These are phyloP conservation scores for Neoarius graeffei DNA, from an alignment of 2,113 vertebrate species.

Conservation along the genomic window DNA sequence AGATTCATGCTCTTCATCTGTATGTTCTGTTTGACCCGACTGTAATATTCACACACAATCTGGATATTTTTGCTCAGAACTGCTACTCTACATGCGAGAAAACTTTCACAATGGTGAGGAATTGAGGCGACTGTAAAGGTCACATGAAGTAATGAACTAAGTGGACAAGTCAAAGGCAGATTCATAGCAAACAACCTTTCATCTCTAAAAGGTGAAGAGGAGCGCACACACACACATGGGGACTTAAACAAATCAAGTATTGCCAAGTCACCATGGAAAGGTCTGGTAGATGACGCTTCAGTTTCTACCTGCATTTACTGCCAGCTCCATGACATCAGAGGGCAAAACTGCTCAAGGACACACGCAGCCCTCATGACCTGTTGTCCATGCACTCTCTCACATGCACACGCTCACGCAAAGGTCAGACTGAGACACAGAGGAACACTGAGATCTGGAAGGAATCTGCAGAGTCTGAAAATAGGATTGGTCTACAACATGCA, in stretches of 20 bases:
- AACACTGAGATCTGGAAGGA: conserved; percentile 32
- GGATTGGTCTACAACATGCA: conserved; percentile 13
- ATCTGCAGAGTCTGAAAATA: conserved; percentile 47
- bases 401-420: conserved; percentile 1
- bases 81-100: background rate
- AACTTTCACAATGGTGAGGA: background rate
- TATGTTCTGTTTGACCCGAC: background rate
- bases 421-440: conserved; percentile 6
- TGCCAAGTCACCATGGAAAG: conserved; percentile 22
- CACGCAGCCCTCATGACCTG: conserved; percentile 6
- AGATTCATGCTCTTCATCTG: background rate
- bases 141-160: background rate
- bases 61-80: background rate
- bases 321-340: conserved; percentile 19
- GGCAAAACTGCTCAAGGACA: conserved; percentile 25
- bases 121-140: background rate
- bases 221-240: conserved; percentile 19
- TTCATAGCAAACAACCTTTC: background rate
- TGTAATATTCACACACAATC: background rate
- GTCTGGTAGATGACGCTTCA: background rate
- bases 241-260: conserved; percentile 1
- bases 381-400: conserved; percentile 7
- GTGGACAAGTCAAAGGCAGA: background rate
- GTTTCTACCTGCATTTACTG: conserved; percentile 6
- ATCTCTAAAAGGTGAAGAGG: background rate